Percentiles rank a stretch among this genome's conserved stretches.
Conservation (phyloP, 2,113 vertebrate species). For the Lasiurus cinereus region DNA sequence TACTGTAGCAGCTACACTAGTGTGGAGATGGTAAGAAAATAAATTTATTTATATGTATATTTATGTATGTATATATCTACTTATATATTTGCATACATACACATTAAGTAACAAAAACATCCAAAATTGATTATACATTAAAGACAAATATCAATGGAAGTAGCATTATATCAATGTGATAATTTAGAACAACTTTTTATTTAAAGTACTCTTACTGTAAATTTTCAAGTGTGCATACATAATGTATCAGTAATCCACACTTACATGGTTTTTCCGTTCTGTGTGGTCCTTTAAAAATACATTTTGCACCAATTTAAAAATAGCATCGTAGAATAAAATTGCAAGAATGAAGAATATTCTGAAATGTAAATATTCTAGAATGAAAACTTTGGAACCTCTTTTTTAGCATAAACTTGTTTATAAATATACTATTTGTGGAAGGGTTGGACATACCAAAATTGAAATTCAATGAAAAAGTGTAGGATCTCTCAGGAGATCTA, state of each 20-base stretch:
- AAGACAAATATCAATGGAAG: neutral
- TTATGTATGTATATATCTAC: neutral
- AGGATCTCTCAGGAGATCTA: neutral
- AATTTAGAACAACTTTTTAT: neutral
- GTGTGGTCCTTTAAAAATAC: neutral
- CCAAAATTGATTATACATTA: constrained; percentile 1
- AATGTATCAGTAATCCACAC: neutral
- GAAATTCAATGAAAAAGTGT: constrained; percentile 5
- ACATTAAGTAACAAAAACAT: neutral
- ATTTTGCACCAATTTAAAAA: neutral
- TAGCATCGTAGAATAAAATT: neutral
- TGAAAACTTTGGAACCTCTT: neutral
- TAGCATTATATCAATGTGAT: neutral
- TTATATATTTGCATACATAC: neutral
- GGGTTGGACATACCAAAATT: neutral
- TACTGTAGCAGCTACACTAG: neutral
- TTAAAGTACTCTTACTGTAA: neutral
- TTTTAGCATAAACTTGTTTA: neutral
- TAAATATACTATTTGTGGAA: constrained; percentile 16
- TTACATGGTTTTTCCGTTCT: neutral
- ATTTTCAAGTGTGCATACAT: neutral
- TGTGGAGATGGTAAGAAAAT: neutral
- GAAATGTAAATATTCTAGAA: neutral
- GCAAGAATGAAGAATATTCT: constrained; percentile 33
- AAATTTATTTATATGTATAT: neutral